These are phyloP conservation scores for Agapostemon virescens DNA, from an alignment of 2,888 invertebrate genomes.

Conservation along the genomic window DNA sequence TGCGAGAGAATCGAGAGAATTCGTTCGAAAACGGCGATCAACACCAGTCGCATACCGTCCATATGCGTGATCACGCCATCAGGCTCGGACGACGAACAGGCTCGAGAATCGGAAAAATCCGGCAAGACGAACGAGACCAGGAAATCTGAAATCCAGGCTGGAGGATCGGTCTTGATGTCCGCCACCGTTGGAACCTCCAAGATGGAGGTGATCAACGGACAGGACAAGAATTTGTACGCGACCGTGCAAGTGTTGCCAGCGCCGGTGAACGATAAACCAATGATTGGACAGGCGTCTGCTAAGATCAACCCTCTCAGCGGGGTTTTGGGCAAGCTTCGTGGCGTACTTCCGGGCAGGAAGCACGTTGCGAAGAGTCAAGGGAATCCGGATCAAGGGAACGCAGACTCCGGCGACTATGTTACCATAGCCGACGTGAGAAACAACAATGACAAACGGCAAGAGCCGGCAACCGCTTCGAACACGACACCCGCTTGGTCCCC, in stretches of 20 bases:
- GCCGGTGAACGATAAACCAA: slow-evolving; percentile 36
- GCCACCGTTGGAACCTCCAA: slow-evolving; percentile 78
- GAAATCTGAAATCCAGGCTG: slow-evolving; percentile 60
- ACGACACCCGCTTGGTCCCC: slow-evolving; percentile 60
- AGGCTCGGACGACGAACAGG: slow-evolving; percentile 92
- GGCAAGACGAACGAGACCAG: slow-evolving; percentile 64
- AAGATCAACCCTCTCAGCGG: slow-evolving; percentile 84
- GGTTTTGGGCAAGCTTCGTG: slow-evolving; percentile 86
- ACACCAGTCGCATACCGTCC: slow-evolving; percentile 93
- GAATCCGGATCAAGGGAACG: slow-evolving; percentile 60
- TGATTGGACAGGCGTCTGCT: slow-evolving; percentile 47
- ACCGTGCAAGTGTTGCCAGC: slow-evolving; percentile 76
- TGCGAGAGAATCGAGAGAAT: slow-evolving; percentile 93
- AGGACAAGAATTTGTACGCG: slow-evolving; percentile 78
- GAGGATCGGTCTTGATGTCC: slow-evolving; percentile 76
- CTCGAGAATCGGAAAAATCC: slow-evolving; percentile 78
- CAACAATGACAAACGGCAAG: slow-evolving; percentile 85
- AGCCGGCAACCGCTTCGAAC: slow-evolving; percentile 56
- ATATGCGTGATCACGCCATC: slow-evolving; percentile 95
- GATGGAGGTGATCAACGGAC: slow-evolving; percentile 78
- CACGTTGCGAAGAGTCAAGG: slow-evolving; percentile 62
- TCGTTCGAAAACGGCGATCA: slow-evolving; percentile 92
- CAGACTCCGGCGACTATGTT: slow-evolving; percentile 90
- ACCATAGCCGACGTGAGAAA: slow-evolving; percentile 92
- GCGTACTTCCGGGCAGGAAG: slow-evolving; percentile 80